Conservation (phyloP, 2,888 invertebrate species). For the Emesis furor region DNA sequence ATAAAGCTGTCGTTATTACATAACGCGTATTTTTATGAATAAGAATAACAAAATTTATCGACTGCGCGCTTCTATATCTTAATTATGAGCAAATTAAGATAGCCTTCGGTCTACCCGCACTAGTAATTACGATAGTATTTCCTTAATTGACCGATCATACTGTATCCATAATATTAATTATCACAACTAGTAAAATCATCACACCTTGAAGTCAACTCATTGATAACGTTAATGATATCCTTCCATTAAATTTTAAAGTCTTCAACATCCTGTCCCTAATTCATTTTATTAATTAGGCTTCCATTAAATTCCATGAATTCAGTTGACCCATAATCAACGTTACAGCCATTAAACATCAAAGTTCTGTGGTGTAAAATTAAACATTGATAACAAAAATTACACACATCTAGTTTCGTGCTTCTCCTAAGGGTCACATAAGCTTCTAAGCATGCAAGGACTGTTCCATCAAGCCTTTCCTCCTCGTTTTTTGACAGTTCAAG, state of each 20-base stretch:
- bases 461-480: conserved; percentile 86
- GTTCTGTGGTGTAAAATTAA: conserved; percentile 60
- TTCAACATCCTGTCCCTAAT: conserved; percentile 12
- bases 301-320: conserved; percentile 4
- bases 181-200: conserved; percentile 9
- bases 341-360: conserved; percentile 43
- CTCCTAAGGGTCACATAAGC: conserved; percentile 87
- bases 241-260: conserved; percentile 19
- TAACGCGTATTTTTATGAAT: conserved; percentile 15
- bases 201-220: conserved; percentile 3
- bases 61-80: conserved; percentile 26
- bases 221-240: conserved; percentile 2
- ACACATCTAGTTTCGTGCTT: conserved; percentile 89
- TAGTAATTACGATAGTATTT: background rate
- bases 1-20: background rate
- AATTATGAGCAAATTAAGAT: conserved; percentile 11
- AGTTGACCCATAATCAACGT: conserved; percentile 22
- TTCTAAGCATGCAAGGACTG: conserved; percentile 91
- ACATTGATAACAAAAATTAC: conserved; percentile 81
- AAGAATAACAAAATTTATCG: conserved; percentile 9
- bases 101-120: background rate
- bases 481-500: conserved; percentile 81
- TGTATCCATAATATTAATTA: background rate
- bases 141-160: background rate
- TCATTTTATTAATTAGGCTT: conserved; percentile 16